These are phyloP conservation scores for Jordanella pulchra DNA, from an alignment of 2,797 vertebrate species.

Conservation along the genomic window DNA sequence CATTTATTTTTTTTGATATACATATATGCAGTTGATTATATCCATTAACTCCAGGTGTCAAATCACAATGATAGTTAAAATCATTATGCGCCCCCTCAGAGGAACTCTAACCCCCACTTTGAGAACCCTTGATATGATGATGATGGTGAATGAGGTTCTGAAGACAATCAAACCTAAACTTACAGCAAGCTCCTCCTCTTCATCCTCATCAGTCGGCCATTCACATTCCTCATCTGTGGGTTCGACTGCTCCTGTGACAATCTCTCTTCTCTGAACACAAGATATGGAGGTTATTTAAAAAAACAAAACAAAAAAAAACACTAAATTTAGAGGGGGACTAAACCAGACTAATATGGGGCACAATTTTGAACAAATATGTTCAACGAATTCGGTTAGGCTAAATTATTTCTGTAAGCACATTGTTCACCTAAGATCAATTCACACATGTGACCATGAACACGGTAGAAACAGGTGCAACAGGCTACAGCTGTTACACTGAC, in stretches of 20 bases:
- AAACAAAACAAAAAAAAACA: neutral
- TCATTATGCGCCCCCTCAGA: too few relatives aligned
- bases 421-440: slow-evolving; percentile 12
- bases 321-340: neutral
- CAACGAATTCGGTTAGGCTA: neutral
- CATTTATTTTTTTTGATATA: too few relatives aligned
- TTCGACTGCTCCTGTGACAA: slow-evolving; percentile 88
- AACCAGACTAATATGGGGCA: slow-evolving; percentile 8
- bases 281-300: neutral
- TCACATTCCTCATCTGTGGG: slow-evolving; percentile 95
- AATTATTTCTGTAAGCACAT: slow-evolving; percentile 27
- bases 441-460: slow-evolving; percentile 1
- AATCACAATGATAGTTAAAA: too few relatives aligned
- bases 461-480: slow-evolving; percentile 57
- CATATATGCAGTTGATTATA: too few relatives aligned
- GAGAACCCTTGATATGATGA: neutral
- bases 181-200: slow-evolving; percentile 93
- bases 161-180: slow-evolving; percentile 64
- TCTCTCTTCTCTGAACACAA: slow-evolving; percentile 85
- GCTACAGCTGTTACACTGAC: slow-evolving; percentile 60
- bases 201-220: slow-evolving; percentile 93
- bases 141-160: neutral
- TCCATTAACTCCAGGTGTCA: too few relatives aligned
- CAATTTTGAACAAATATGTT: slow-evolving; percentile 2
- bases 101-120: too few relatives aligned